Evolutionary conservation across 1,140 invertebrate species (phyloP).

Genomic region (Arion vulgaris): DNA sequence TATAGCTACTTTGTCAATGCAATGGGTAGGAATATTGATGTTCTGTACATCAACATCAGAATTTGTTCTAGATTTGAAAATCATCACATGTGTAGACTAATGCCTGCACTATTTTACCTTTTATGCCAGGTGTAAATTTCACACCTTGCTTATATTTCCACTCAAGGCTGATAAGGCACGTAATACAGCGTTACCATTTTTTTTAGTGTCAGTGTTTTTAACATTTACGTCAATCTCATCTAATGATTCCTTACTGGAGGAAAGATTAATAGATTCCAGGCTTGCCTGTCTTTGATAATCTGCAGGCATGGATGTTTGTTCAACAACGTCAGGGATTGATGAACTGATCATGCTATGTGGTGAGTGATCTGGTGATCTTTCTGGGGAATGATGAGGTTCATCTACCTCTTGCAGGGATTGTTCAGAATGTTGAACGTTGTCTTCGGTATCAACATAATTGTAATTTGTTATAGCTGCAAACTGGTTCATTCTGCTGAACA

Average conservation of each 20-base stretch:
- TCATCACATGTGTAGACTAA: too few relatives aligned
- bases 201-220: neutral
- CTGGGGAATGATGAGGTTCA: neutral
- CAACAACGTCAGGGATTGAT: constrained; percentile 17
- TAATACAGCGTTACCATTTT: neutral
- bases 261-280: constrained; percentile 24
- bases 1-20: too few relatives aligned
- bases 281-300: neutral
- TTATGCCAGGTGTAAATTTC: neutral
- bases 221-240: neutral
- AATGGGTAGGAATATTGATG: too few relatives aligned
- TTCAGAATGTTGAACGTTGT: neutral
- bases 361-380: neutral
- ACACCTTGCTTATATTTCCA: constrained; percentile 3
- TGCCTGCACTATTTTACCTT: too few relatives aligned
- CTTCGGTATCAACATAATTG: neutral
- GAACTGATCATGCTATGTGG: neutral
- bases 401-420: neutral
- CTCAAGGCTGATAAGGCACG: neutral
- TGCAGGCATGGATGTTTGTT: neutral
- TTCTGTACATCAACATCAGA: too few relatives aligned
- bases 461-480: neutral
- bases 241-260: constrained; percentile 25
- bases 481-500: neutral
- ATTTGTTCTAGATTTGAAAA: too few relatives aligned